phyloP scores from a whole-genome alignment of 2,797 vertebrate genomes.

The Coluber constrictor region DNA sequence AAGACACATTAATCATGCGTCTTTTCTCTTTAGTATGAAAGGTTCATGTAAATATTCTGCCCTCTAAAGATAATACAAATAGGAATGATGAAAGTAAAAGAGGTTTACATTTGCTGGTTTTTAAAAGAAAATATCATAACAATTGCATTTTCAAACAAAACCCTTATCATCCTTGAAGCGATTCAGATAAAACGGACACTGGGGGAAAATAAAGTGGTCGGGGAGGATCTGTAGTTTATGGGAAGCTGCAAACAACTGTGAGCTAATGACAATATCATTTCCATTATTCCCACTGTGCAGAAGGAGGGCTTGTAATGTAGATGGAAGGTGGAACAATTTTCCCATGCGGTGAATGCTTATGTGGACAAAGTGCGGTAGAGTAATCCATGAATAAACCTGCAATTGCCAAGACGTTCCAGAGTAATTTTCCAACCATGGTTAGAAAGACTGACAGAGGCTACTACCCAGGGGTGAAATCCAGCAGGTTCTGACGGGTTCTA shows the following conservation, averaged over 20 bases:
- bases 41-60: slow-evolving; percentile 29
- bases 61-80: slow-evolving; percentile 36
- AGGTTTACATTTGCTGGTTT: neutral
- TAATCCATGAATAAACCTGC: neutral
- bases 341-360: neutral
- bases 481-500: too few relatives aligned
- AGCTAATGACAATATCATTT: neutral
- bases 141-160: neutral
- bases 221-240: neutral
- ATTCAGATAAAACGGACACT: neutral
- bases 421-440: neutral
- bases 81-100: slow-evolving; percentile 38
- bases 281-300: neutral
- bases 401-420: neutral
- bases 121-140: slow-evolving; percentile 26
- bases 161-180: neutral
- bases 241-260: neutral
- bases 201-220: neutral
- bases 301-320: neutral
- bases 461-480: neutral
- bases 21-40: slow-evolving; percentile 43
- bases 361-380: neutral
- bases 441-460: neutral
- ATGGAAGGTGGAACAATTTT: neutral
- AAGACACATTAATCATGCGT: slow-evolving; percentile 46